phyloP scores from a whole-genome alignment of 1,140 invertebrate genomes.

The Anastrepha ludens region DNA sequence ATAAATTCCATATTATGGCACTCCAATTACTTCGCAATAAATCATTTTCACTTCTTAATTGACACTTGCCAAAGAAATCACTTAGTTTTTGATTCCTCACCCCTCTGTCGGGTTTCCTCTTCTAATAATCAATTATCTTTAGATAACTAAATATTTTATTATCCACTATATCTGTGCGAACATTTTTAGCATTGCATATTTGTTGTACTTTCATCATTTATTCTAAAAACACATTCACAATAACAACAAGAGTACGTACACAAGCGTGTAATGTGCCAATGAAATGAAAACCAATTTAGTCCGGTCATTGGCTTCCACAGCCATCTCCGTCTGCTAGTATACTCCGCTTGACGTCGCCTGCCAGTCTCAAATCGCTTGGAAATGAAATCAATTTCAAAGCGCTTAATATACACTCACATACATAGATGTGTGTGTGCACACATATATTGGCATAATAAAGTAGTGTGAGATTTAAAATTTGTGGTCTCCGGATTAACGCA shows the following conservation, averaged over 20 bases:
- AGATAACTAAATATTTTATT: background rate
- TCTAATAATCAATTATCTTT: background rate
- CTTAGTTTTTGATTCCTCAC: background rate
- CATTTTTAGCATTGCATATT: background rate
- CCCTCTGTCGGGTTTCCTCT: background rate
- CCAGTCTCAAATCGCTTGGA: background rate
- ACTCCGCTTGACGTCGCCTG: background rate
- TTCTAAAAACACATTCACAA: slow-evolving; percentile 2
- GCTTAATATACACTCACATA: background rate
- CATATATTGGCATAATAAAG: background rate
- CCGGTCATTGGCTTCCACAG: slow-evolving; percentile 31
- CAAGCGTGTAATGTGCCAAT: background rate
- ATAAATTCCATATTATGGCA: too few relatives aligned
- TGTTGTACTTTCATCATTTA: slow-evolving; percentile 1
- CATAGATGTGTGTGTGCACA: background rate
- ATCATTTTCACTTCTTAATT: background rate
- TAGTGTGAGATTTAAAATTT: slow-evolving; percentile 14
- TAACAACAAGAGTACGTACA: background rate
- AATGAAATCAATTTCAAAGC: slow-evolving; percentile 35
- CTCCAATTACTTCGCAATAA: too few relatives aligned
- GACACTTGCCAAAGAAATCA: background rate
- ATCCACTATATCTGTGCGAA: background rate
- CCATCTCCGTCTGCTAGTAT: background rate
- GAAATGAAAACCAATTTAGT: slow-evolving; percentile 8
- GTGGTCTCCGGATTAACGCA: background rate